Percentiles rank a stretch among this genome's conserved stretches.
These are phyloP conservation scores for Latheticus oryzae DNA, from an alignment of 2,888 invertebrate species.

Conservation along the genomic window DNA sequence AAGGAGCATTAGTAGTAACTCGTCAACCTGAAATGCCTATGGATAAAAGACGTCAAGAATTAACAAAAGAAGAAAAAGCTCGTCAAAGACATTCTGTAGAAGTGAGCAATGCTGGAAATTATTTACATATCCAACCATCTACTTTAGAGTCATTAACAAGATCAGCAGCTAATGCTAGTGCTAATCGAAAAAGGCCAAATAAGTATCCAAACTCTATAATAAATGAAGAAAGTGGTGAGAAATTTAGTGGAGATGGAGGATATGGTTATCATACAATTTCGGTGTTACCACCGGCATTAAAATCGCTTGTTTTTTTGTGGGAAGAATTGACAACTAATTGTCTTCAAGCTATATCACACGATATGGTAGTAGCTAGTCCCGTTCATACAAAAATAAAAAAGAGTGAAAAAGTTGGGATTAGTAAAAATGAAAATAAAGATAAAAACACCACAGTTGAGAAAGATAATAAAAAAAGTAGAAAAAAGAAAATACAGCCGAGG, in stretches of 20 bases:
- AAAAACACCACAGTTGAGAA: conserved; percentile 63
- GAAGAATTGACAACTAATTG: conserved; percentile 82
- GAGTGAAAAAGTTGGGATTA: conserved; percentile 51
- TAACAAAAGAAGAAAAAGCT: conserved; percentile 72
- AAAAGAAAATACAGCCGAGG: conserved; percentile 69
- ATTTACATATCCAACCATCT: conserved; percentile 82
- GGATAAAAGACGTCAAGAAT: conserved; percentile 66
- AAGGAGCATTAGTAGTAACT: conserved; percentile 81
- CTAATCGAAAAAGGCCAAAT: conserved; percentile 70
- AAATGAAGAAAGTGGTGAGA: conserved; percentile 68
- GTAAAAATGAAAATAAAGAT: conserved; percentile 62
- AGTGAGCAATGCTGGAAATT: conserved; percentile 76
- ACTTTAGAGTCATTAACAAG: conserved; percentile 82
- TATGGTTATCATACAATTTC: conserved; percentile 72
- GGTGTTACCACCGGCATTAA: conserved; percentile 87
- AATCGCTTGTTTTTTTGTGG: conserved; percentile 90
- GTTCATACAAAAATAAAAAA: conserved; percentile 57
- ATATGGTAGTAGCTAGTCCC: conserved; percentile 72
- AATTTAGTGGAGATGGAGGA: conserved; percentile 57
- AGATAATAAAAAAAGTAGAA: conserved; percentile 69
- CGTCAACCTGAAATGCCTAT: conserved; percentile 63
- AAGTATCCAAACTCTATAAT: conserved; percentile 62
- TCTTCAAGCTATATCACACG: conserved; percentile 74
- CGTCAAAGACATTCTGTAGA: conserved; percentile 90
- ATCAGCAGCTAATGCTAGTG: conserved; percentile 82